A percentile compares a stretch with the other conserved stretches of the same genome.
These are phyloP conservation scores for Netelia virgata DNA, from an alignment of 2,888 invertebrate species.

Conservation along the genomic window DNA sequence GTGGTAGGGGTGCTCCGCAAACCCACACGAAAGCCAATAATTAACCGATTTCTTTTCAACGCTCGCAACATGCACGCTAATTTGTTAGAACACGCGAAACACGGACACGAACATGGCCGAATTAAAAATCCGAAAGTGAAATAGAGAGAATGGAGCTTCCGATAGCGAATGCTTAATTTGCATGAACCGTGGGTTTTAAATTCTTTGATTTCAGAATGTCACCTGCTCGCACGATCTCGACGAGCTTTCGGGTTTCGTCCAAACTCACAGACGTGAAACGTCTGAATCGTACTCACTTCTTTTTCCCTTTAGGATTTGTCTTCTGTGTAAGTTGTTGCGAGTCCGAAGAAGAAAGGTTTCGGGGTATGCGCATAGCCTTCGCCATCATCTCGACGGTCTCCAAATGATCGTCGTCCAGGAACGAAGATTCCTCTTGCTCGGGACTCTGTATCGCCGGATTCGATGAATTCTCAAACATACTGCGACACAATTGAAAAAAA, in stretches of 20 bases:
- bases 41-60: conserved; percentile 13
- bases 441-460: conserved; percentile 80
- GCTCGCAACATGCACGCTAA: conserved; percentile 40
- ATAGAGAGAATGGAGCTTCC: conserved; percentile 12
- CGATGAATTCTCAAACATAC: conserved; percentile 79
- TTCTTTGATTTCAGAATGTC: conserved; percentile 60
- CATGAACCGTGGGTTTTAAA: conserved; percentile 56
- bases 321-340: conserved; percentile 70
- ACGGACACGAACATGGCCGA: conserved; percentile 7
- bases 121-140: neutral
- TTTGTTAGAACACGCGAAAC: conserved; percentile 41
- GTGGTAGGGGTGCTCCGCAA: neutral
- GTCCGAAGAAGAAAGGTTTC: conserved; percentile 68
- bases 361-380: conserved; percentile 70
- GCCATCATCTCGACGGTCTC: conserved; percentile 75
- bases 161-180: conserved; percentile 13
- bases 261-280: neutral
- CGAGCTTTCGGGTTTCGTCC: neutral
- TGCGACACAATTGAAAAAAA: conserved; percentile 62
- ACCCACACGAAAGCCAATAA: conserved; percentile 19
- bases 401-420: conserved; percentile 75
- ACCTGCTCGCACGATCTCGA: conserved; percentile 24
- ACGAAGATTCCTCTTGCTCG: conserved; percentile 68
- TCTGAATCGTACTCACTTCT: conserved; percentile 78
- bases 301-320: conserved; percentile 80